Conservation (phyloP, 2,888 invertebrate genomes). For the Galeruca laticollis region DNA sequence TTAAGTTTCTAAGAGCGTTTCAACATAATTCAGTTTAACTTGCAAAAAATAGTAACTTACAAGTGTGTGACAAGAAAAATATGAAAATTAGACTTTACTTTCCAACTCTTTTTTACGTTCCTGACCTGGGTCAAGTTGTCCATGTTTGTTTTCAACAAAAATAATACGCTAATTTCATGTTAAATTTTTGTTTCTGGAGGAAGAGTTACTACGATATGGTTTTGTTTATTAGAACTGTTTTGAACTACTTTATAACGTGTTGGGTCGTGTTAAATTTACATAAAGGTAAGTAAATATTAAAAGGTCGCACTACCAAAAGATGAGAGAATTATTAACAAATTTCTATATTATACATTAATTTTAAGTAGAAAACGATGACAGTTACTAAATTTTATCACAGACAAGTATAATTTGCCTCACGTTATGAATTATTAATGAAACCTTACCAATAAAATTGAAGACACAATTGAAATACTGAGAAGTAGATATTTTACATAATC, state of each 20-base stretch:
- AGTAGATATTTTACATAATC: background rate
- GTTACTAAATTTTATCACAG: background rate
- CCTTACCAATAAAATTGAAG: background rate
- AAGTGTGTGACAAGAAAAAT: conserved; percentile 6
- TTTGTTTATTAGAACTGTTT: conserved; percentile 13
- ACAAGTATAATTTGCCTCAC: background rate
- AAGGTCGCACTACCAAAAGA: conserved; percentile 6
- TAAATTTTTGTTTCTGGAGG: conserved; percentile 29
- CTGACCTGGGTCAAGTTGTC: conserved; percentile 60
- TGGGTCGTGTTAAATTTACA: conserved; percentile 29
- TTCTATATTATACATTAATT: background rate
- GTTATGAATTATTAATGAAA: conserved; percentile 9
- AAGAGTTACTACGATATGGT: conserved; percentile 26
- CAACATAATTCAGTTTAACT: background rate
- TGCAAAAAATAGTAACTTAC: conserved; percentile 11
- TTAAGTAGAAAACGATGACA: background rate
- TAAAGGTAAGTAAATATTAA: conserved; percentile 18
- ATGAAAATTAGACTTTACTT: conserved; percentile 22
- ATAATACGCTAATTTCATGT: conserved; percentile 47
- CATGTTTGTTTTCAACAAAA: conserved; percentile 56
- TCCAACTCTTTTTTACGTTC: conserved; percentile 38
- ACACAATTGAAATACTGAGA: background rate
- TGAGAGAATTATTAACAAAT: background rate
- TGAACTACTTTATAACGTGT: conserved; percentile 23
- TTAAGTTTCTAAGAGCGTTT: conserved; percentile 3